Evolutionary conservation across 2,113 vertebrate species (phyloP).

Genomic region (Jaculus jaculus): DNA sequence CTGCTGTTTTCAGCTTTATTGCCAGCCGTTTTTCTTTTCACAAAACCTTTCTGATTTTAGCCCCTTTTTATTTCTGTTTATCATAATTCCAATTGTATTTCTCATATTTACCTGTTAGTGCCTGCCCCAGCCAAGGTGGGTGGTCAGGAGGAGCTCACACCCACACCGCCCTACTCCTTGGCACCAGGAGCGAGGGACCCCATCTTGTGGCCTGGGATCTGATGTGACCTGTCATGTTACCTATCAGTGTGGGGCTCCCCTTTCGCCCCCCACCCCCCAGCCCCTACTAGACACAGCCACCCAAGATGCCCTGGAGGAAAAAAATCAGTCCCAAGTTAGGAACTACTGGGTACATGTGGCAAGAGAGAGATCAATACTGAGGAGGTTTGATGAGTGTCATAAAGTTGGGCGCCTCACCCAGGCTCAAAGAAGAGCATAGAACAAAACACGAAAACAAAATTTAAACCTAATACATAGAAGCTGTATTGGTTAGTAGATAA

Average conservation of each 20-base stretch:
- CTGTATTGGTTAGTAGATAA: background rate
- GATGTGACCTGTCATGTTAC: background rate
- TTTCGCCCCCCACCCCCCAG: no score
- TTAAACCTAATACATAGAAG: background rate
- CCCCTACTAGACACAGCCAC: background rate
- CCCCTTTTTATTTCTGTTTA: conserved; percentile 93
- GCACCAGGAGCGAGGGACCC: background rate
- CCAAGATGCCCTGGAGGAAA: conserved; percentile 16
- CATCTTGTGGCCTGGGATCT: background rate
- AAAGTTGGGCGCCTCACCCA: conserved; percentile 16
- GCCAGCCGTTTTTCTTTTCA: conserved; percentile 96
- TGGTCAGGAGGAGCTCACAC: conserved; percentile 38
- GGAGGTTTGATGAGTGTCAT: background rate
- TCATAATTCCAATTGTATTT: conserved; percentile 89
- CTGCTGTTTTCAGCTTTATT: conserved; percentile 99
- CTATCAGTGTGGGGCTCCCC: background rate
- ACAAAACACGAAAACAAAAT: background rate
- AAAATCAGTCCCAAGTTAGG: conserved; percentile 50
- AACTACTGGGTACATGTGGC: background rate
- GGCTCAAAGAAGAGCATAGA: background rate
- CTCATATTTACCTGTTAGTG: conserved; percentile 88
- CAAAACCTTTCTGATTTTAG: conserved; percentile 94
- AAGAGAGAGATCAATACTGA: background rate
- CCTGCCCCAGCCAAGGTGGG: conserved; percentile 63
- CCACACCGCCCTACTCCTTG: background rate